Evolutionary conservation across 2,888 invertebrate genomes (phyloP).

Genomic region (Ophion obscuratus): DNA sequence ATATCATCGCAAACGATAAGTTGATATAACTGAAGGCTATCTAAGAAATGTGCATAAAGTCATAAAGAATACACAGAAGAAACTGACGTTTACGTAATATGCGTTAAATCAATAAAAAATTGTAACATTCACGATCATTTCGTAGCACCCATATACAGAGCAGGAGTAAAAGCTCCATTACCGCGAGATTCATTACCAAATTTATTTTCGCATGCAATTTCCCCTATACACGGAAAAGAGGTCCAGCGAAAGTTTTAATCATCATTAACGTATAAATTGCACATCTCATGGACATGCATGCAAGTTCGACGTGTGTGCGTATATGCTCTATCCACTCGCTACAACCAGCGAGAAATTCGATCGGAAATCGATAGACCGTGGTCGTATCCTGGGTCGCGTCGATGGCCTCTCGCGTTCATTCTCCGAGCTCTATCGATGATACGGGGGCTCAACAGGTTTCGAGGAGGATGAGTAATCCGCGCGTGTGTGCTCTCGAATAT

Average conservation of each 20-base stretch:
- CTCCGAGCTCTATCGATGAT: not conserved
- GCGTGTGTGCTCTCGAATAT: constrained; percentile 4
- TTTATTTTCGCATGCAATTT: constrained; percentile 11
- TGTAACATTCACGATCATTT: constrained; percentile 10
- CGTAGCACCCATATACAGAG: not conserved
- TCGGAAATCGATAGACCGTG: constrained; percentile 37
- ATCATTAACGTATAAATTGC: constrained; percentile 31
- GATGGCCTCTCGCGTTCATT: not conserved
- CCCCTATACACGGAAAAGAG: constrained; percentile 1
- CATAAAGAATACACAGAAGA: not conserved
- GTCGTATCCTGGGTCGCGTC: constrained; percentile 28
- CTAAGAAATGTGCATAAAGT: not conserved
- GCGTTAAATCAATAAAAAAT: not conserved
- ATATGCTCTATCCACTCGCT: not conserved
- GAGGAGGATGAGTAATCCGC: constrained; percentile 71
- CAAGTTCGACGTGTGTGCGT: not conserved
- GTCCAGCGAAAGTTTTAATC: constrained; percentile 50
- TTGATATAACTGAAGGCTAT: too few species aligned
- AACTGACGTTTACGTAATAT: not conserved
- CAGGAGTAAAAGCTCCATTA: not conserved
- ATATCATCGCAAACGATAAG: not conserved
- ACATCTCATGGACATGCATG: not conserved
- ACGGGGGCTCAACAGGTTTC: constrained; percentile 47
- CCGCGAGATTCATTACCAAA: not conserved
- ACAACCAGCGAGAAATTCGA: constrained; percentile 33